A percentile compares a stretch with the other conserved stretches of the same genome.
Conservation (phyloP, 1,140 invertebrate genomes). For the Trichoplusia ni region DNA sequence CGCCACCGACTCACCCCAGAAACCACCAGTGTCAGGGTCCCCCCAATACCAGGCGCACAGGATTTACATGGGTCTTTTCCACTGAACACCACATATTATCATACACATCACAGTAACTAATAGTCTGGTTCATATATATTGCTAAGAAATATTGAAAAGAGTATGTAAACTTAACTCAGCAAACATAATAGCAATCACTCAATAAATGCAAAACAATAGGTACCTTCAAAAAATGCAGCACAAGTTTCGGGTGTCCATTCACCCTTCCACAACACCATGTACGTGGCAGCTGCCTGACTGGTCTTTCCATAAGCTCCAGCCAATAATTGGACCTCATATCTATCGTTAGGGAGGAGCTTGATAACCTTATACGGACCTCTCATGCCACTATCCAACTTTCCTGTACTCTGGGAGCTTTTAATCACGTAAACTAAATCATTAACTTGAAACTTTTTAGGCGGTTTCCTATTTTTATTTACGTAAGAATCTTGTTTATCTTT, state of each 20-base stretch:
- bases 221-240: not conserved
- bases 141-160: no score
- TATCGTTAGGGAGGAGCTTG: not conserved
- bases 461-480: not conserved
- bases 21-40: no score
- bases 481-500: not conserved
- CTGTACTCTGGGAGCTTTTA: not conserved
- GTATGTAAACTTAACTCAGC: no score
- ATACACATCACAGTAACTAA: no score
- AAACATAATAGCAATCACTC: no score
- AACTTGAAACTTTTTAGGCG: not conserved
- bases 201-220: no score
- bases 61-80: no score
- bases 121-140: no score
- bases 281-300: not conserved
- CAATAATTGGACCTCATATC: not conserved
- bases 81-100: no score
- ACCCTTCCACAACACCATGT: not conserved
- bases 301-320: not conserved
- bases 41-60: no score
- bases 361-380: not conserved
- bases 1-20: no score
- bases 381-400: not conserved
- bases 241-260: not conserved
- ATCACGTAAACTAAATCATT: not conserved